Evolutionary conservation across 2,888 invertebrate species (phyloP).

Genomic region (Ligdia adustata): DNA sequence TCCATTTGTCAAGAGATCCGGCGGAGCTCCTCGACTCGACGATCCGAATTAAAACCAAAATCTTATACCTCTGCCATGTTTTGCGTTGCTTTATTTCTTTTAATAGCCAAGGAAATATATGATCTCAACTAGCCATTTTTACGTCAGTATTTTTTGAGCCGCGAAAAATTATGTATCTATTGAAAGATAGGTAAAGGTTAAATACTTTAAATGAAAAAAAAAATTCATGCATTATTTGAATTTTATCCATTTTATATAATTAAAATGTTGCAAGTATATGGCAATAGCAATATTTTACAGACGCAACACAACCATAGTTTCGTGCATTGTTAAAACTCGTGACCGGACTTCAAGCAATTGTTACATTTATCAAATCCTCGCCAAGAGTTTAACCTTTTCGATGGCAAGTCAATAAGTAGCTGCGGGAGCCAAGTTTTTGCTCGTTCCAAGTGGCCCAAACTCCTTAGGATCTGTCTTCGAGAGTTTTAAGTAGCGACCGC

Average conservation of each 20-base stretch:
- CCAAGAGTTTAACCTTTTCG: not conserved
- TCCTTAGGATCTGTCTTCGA: constrained; percentile 15
- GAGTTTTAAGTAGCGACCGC: constrained; percentile 28
- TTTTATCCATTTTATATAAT: too few relatives aligned
- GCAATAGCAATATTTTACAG: too few relatives aligned
- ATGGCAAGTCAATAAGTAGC: constrained; percentile 5
- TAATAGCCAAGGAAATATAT: constrained; percentile 14
- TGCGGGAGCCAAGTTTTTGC: constrained; percentile 13
- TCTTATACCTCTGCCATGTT: not conserved
- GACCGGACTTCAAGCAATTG: too few relatives aligned
- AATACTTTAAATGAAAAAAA: too few relatives aligned
- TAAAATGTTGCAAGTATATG: too few relatives aligned
- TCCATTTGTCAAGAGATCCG: constrained; percentile 23
- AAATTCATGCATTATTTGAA: too few relatives aligned
- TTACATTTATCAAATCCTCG: not conserved
- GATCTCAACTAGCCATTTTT: too few relatives aligned
- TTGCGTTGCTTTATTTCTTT: constrained; percentile 10
- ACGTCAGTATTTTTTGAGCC: too few relatives aligned
- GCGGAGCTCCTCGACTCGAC: not conserved
- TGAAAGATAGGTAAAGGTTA: too few relatives aligned
- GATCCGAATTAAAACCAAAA: constrained; percentile 10
- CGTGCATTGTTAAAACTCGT: too few relatives aligned
- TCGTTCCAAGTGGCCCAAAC: constrained; percentile 8
- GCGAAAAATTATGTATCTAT: too few relatives aligned
- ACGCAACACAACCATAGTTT: too few relatives aligned